Conservation (phyloP, 2,113 vertebrate genomes). For the Pipra filicauda region DNA sequence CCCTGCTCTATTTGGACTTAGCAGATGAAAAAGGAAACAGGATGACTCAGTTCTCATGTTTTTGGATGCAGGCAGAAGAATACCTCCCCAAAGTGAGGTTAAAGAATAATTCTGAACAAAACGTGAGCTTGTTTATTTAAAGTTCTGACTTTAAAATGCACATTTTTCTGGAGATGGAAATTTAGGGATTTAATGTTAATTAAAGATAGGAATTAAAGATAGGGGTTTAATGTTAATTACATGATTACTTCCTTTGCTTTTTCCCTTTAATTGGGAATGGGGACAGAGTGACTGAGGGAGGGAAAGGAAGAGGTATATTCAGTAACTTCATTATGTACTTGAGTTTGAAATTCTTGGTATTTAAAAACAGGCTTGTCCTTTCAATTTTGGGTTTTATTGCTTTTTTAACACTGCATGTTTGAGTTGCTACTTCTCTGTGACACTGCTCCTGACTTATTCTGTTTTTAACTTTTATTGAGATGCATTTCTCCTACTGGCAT, state of each 20-base stretch:
- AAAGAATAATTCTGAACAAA: not conserved
- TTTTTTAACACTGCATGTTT: not conserved
- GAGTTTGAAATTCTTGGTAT: not conserved
- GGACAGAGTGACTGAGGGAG: not conserved
- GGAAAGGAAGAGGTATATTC: not conserved
- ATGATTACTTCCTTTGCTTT: not conserved
- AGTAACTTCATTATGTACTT: not conserved
- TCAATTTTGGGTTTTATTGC: not conserved
- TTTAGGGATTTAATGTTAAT: not conserved
- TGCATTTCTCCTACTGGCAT: not conserved
- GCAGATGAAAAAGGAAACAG: not conserved
- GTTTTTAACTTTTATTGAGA: not conserved
- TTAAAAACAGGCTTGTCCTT: not conserved
- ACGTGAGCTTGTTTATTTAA: not conserved
- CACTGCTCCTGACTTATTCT: not conserved
- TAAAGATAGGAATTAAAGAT: not conserved
- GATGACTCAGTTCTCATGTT: conserved; percentile 10
- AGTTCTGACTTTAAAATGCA: not conserved
- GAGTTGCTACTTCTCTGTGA: not conserved
- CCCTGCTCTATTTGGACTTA: not conserved
- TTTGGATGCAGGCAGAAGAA: not conserved
- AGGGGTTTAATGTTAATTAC: not conserved
- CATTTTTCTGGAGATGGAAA: not conserved
- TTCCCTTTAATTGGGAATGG: not conserved
- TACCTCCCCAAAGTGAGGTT: not conserved